These are phyloP conservation scores for Aurelia sp. DNA, from an alignment of 30 jellyfish, hydroid and myxozoan species.

Conservation along the genomic window DNA sequence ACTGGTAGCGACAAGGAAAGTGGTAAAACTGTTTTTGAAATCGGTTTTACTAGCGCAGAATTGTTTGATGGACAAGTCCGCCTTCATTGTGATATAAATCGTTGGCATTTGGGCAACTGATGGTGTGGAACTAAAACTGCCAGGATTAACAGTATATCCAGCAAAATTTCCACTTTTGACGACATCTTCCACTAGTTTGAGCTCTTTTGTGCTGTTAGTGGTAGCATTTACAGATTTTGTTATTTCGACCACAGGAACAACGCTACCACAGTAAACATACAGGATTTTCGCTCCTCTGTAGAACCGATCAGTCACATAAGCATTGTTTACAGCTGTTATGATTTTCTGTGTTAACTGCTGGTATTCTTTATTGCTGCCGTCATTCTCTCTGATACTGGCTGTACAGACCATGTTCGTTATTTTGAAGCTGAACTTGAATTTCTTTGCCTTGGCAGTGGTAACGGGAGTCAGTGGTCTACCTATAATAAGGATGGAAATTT, in stretches of 20 bases:
- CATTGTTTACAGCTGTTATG: slow-evolving; percentile 28
- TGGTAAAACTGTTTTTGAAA: slow-evolving; percentile 34
- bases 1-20: slow-evolving; percentile 19
- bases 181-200: slow-evolving; percentile 1
- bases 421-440: slow-evolving; percentile 43
- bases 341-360: neutral
- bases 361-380: slow-evolving; percentile 8
- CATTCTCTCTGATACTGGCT: slow-evolving; percentile 44
- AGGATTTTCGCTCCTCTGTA: slow-evolving; percentile 32
- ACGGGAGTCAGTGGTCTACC: neutral
- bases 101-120: slow-evolving; percentile 16
- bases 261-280: slow-evolving; percentile 71
- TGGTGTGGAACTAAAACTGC: slow-evolving; percentile 19
- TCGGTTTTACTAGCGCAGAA: slow-evolving; percentile 16
- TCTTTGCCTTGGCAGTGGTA: slow-evolving; percentile 26
- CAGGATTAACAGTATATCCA: neutral
- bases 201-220: slow-evolving; percentile 3
- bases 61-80: slow-evolving; percentile 36
- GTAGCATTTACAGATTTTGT: slow-evolving; percentile 47
- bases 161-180: slow-evolving; percentile 16
- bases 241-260: slow-evolving; percentile 56
- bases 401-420: slow-evolving; percentile 27
- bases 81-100: slow-evolving; percentile 9
- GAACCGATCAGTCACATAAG: slow-evolving; percentile 16
- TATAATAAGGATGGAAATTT: no score